These are phyloP conservation scores for Dendrocincla fuliginosa DNA, from an alignment of 2,797 vertebrate species.

Conservation along the genomic window DNA sequence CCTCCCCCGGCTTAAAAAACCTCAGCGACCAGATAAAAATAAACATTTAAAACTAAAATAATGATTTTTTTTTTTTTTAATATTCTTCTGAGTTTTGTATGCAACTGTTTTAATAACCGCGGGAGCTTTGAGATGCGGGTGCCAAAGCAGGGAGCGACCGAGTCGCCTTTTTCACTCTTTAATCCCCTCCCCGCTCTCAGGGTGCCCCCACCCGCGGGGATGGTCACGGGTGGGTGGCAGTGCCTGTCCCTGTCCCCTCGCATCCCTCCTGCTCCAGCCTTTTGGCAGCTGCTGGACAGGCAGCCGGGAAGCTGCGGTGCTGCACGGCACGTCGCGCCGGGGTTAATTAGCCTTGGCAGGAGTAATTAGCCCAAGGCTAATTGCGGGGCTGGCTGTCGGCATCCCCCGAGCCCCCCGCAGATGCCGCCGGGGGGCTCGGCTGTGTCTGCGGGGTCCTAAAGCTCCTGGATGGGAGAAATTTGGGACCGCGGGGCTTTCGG, in stretches of 20 bases:
- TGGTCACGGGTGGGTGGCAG: not conserved
- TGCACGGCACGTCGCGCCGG: not conserved
- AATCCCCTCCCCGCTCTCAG: not conserved
- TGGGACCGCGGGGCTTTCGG: not conserved
- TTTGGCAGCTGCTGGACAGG: not conserved
- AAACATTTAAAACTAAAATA: not conserved
- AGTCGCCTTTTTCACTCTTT: not conserved
- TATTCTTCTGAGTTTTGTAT: accelerated
- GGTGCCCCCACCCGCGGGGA: not conserved
- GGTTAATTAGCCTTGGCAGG: not conserved
- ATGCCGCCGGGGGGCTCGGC: not conserved
- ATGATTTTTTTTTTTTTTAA: not conserved
- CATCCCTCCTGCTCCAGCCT: not conserved
- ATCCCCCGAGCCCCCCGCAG: not conserved
- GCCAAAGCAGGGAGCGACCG: not conserved
- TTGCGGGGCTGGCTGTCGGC: not conserved
- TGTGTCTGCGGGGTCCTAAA: not conserved
- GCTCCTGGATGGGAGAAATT: not conserved
- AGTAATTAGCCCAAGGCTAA: slow-evolving; percentile 25
- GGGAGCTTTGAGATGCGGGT: not conserved
- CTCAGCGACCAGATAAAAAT: not conserved
- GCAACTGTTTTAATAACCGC: not conserved
- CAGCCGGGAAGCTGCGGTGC: not conserved
- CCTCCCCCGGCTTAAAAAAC: not conserved
- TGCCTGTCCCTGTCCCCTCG: not conserved